Percentiles rank a stretch among this genome's conserved stretches.
phyloP scores from a whole-genome alignment of 1,140 invertebrate genomes.

The Camponotus vicinus region DNA sequence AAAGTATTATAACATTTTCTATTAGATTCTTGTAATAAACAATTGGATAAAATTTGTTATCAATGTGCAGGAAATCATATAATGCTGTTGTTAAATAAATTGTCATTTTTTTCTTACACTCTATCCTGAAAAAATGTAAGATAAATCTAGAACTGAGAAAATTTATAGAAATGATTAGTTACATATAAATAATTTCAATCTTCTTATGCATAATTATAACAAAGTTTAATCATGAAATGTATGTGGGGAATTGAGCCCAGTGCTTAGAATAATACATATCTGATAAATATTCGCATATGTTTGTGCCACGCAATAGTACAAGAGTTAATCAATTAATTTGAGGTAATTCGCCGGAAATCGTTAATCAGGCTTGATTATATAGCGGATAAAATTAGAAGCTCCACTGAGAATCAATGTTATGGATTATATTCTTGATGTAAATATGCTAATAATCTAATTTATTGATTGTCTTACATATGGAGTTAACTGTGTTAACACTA shows the following conservation, averaged over 20 bases:
- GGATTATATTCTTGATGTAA: slow-evolving; percentile 30
- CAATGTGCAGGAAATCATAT: background rate
- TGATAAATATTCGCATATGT: slow-evolving; percentile 62
- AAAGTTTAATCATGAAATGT: slow-evolving; percentile 50
- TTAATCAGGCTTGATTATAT: slow-evolving; percentile 71
- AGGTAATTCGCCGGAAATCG: slow-evolving; percentile 68
- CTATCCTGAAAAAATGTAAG: background rate
- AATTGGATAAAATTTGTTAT: background rate
- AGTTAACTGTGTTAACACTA: background rate
- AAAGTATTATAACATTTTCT: background rate
- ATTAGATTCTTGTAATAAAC: background rate
- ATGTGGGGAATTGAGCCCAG: slow-evolving; percentile 52
- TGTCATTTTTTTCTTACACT: background rate
- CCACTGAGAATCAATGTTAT: slow-evolving; percentile 56
- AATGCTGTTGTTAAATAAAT: background rate
- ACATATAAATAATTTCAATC: slow-evolving; percentile 10
- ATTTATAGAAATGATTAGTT: slow-evolving; percentile 4
- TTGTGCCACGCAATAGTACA: slow-evolving; percentile 31
- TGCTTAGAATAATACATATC: slow-evolving; percentile 63
- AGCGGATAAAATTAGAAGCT: slow-evolving; percentile 58
- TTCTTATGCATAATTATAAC: slow-evolving; percentile 50
- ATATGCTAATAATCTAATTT: slow-evolving; percentile 39
- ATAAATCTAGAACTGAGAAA: background rate
- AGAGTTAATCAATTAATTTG: slow-evolving; percentile 73
- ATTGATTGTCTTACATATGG: background rate